Percentiles rank a stretch among this genome's conserved stretches.
phyloP scores from a whole-genome alignment of 2,888 invertebrate species.

The Ophion slaviceki region DNA sequence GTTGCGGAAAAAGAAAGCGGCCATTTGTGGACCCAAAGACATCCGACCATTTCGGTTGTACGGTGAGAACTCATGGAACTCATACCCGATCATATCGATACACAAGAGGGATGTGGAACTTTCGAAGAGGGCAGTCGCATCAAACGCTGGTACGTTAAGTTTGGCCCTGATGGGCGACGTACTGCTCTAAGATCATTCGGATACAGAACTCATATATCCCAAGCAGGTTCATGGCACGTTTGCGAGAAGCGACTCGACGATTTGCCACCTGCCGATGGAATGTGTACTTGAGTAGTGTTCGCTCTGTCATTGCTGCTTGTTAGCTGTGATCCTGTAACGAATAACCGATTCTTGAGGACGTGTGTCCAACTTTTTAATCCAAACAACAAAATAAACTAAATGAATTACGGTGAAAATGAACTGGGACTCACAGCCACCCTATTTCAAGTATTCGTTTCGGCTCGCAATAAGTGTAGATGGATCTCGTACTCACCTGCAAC shows the following conservation, averaged over 20 bases:
- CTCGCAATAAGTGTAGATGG: background rate
- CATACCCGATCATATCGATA: background rate
- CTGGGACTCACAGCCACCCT: conserved; percentile 28
- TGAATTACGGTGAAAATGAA: background rate
- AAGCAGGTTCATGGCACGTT: background rate
- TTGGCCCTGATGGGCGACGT: background rate
- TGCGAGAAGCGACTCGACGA: background rate
- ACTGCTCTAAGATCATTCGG: background rate
- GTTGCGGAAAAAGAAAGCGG: background rate
- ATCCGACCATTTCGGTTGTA: background rate
- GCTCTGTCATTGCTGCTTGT: too few relatives aligned
- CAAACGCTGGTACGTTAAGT: background rate
- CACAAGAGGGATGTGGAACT: background rate
- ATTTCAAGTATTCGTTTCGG: background rate
- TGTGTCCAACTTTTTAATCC: too few relatives aligned
- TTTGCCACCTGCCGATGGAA: too few relatives aligned
- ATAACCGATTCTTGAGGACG: too few relatives aligned
- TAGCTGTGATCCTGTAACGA: too few relatives aligned
- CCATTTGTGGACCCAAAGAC: conserved; percentile 3
- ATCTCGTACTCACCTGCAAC: conserved; percentile 62
- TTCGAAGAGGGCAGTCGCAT: background rate
- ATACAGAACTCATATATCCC: background rate
- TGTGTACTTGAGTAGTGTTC: too few relatives aligned
- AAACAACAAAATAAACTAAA: too few relatives aligned
- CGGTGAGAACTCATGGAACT: conserved; percentile 45